Base-by-base conservation (phyloP, 2,888 invertebrate genomes). In the Acleris laterana region DNA sequence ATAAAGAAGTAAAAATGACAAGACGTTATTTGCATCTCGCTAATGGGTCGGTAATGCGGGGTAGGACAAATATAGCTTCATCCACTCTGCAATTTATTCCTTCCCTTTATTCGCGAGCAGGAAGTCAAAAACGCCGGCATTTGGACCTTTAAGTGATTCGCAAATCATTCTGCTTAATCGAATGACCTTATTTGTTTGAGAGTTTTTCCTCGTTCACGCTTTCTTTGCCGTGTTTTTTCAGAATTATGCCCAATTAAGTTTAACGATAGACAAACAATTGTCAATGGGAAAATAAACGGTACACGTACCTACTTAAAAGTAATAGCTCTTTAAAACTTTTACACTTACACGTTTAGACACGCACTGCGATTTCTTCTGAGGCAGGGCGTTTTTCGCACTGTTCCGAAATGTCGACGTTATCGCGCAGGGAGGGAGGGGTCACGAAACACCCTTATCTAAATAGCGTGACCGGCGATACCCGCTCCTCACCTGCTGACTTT, bases 51-150 rank as follows among this genome's bases (percentile, higher is more conserved):
- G 88, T 90, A 90, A 90, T 90, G 89, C 90, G 88, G 89, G 91
- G 91, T 88, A 90, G 89, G 87, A 91, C 91, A 92, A 93, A 92
- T 92, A 92, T 92, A 90, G 88, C 91, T 91, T 91, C 90, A 92
- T 91, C 90, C 93, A 90, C 87, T 86, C 87, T 79, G 88, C 89
- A 92, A 93, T 93, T 92, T 93, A 92, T 93, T 91, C 89, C 87
- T 85, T 84, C 84, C 85, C 84, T 80, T 90, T 88, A 87, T 92
- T 88, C 87, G 85, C 81, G 81, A 79, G 78, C 84, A 87, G 87
- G 85, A 87, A 88, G 80, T 79, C 80, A 84, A 81, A 85, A 88
- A 87, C 80, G 83, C 83, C 85, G 87, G 82, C 88, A 87, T 92
- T 92, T 89, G 84, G 86, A 85, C 85, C 89, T 89, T 86, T 86